A percentile compares a stretch with the other conserved stretches of the same genome.
Evolutionary conservation across 2,888 invertebrate species (phyloP).

Genomic region (Flexamia atlantica): DNA sequence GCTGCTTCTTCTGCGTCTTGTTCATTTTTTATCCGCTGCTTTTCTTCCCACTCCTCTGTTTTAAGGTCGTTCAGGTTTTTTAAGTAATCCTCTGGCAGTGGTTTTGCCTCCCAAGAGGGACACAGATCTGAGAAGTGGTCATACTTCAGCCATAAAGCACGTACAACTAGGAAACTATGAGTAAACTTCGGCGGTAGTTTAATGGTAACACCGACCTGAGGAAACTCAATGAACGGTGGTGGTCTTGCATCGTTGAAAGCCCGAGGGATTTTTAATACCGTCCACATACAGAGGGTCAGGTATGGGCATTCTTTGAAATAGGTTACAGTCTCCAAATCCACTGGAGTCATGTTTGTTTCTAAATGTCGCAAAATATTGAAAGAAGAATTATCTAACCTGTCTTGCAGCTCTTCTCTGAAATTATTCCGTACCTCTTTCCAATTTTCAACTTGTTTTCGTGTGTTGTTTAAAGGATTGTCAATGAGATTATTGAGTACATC

Average conservation of each 20-base stretch:
- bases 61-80: slow-evolving; percentile 50
- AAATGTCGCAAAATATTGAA: slow-evolving; percentile 76
- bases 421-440: slow-evolving; percentile 69
- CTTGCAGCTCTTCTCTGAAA: slow-evolving; percentile 74
- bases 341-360: slow-evolving; percentile 74
- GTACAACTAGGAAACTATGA: slow-evolving; percentile 77
- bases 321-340: slow-evolving; percentile 75
- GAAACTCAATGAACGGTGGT: slow-evolving; percentile 77
- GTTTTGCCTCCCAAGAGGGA: slow-evolving; percentile 73
- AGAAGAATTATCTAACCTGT: slow-evolving; percentile 76
- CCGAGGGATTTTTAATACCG: slow-evolving; percentile 75
- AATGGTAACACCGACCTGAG: slow-evolving; percentile 77
- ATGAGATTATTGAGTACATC: slow-evolving; percentile 67
- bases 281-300: slow-evolving; percentile 71
- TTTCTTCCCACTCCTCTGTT: slow-evolving; percentile 60
- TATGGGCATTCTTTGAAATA: slow-evolving; percentile 75
- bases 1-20: slow-evolving; percentile 64
- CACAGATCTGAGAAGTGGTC: slow-evolving; percentile 80
- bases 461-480: slow-evolving; percentile 68
- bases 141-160: slow-evolving; percentile 78
- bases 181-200: slow-evolving; percentile 79
- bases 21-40: slow-evolving; percentile 63
- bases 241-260: slow-evolving; percentile 73
- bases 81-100: slow-evolving; percentile 72
- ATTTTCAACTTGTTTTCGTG: slow-evolving; percentile 66